Conservation (phyloP, 2,888 invertebrate genomes). For the Crepidodera aurea region DNA sequence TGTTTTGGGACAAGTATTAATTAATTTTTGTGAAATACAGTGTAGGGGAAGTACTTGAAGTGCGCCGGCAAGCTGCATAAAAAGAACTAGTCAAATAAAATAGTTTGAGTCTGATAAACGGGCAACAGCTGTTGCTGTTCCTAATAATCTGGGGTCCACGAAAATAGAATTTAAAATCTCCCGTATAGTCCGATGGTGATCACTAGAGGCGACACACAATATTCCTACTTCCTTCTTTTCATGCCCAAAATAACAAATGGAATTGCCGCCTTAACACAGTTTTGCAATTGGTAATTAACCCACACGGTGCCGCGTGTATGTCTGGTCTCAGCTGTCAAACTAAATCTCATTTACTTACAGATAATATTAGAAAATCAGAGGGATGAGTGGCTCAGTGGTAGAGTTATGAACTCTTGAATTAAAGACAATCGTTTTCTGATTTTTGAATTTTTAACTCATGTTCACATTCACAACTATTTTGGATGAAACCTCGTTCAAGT, state of each 20-base stretch:
- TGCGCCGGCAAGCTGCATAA: slow-evolving; percentile 1
- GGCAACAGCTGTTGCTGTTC: slow-evolving; percentile 49
- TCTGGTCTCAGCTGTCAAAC: slow-evolving; percentile 25
- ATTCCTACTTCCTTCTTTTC: slow-evolving; percentile 48
- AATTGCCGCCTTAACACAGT: slow-evolving; percentile 34
- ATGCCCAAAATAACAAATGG: slow-evolving; percentile 43
- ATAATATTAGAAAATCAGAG: background rate
- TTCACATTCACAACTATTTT: no score
- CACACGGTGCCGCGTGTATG: slow-evolving; percentile 17
- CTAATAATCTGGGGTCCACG: slow-evolving; percentile 46
- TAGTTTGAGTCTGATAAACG: slow-evolving; percentile 48
- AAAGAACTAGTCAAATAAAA: slow-evolving; percentile 34
- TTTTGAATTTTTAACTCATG: no score
- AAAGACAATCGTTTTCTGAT: no score
- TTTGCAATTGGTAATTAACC: slow-evolving; percentile 37
- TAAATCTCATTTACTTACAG: background rate
- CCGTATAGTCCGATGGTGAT: slow-evolving; percentile 26
- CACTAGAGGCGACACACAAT: slow-evolving; percentile 35
- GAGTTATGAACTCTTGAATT: no score
- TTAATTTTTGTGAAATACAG: slow-evolving; percentile 2
- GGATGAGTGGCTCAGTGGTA: no score
- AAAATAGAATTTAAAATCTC: slow-evolving; percentile 43
- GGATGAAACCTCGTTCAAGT: no score
- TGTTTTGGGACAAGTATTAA: background rate
- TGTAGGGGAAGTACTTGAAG: slow-evolving; percentile 6